Evolutionary conservation across 1,140 invertebrate species (phyloP).

Genomic region (Hirudo medicinalis): DNA sequence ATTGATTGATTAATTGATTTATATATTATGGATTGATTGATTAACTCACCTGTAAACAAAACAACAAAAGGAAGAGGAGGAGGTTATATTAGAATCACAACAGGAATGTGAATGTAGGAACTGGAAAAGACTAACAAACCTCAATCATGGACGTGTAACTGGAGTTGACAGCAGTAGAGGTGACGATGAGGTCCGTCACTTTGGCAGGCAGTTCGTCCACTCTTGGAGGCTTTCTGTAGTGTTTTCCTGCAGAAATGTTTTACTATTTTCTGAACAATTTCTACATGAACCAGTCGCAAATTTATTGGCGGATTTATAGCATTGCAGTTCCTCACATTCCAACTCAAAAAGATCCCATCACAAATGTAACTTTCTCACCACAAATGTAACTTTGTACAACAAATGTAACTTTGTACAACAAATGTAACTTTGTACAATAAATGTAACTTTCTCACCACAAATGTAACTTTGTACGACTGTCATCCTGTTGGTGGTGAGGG

Average conservation of each 20-base stretch:
- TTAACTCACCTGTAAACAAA: neutral
- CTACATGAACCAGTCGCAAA: neutral
- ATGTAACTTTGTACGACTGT: conserved; percentile 47
- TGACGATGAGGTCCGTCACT: conserved; percentile 67
- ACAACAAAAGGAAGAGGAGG: neutral
- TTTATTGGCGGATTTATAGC: neutral
- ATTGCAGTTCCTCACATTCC: too few relatives aligned
- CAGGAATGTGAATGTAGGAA: neutral
- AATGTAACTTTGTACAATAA: conserved; percentile 40
- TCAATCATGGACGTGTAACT: conserved; percentile 90
- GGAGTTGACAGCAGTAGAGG: conserved; percentile 84
- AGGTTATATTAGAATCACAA: neutral
- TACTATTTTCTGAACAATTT: neutral
- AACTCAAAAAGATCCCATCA: neutral
- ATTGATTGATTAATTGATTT: too few relatives aligned
- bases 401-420: conserved; percentile 45
- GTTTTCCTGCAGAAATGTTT: conserved; percentile 26
- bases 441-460: conserved; percentile 35
- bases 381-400: conserved; percentile 45
- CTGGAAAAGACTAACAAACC: conserved; percentile 42
- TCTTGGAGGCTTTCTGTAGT: conserved; percentile 30
- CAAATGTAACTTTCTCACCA: conserved; percentile 33
- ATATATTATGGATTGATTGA: neutral
- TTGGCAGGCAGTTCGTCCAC: conserved; percentile 60
- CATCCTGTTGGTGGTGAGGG: conserved; percentile 55